Conservation (phyloP, 2,888 invertebrate species). For the Dexiosoma caninum region DNA sequence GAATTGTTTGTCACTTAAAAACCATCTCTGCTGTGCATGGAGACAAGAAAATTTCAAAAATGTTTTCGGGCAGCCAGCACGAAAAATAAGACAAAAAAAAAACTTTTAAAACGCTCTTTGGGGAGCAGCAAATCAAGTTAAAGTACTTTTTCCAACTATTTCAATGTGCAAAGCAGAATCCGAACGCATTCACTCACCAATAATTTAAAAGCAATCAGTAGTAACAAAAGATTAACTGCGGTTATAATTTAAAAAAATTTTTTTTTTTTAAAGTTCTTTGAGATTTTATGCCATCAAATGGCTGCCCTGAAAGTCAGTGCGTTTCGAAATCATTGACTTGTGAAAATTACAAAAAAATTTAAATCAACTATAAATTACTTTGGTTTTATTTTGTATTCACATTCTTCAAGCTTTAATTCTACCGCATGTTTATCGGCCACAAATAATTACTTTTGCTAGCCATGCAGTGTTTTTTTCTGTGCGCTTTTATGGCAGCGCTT, state of each 20-base stretch:
- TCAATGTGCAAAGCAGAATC: neutral
- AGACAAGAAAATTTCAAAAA: slow-evolving; percentile 25
- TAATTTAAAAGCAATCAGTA: neutral
- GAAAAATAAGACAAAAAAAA: neutral
- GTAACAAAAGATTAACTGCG: neutral
- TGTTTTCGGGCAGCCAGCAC: neutral
- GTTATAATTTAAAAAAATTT: no score
- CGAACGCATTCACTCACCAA: neutral
- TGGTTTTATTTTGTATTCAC: no score
- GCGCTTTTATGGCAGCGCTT: slow-evolving; percentile 7
- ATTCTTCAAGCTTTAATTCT: no score
- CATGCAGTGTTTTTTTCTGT: neutral
- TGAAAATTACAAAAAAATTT: no score
- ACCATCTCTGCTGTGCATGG: no score
- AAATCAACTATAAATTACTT: no score
- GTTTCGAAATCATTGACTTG: no score
- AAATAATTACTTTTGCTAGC: slow-evolving; percentile 28
- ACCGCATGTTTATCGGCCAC: slow-evolving; percentile 49
- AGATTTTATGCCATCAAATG: neutral
- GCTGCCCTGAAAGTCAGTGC: no score
- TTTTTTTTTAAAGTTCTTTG: neutral
- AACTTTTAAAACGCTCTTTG: slow-evolving; percentile 34
- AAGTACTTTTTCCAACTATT: slow-evolving; percentile 34
- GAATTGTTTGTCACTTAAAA: neutral
- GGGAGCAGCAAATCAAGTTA: slow-evolving; percentile 51